These are phyloP conservation scores for Acromyrmex charruanus DNA, from an alignment of 1,140 invertebrate genomes.

Conservation along the genomic window DNA sequence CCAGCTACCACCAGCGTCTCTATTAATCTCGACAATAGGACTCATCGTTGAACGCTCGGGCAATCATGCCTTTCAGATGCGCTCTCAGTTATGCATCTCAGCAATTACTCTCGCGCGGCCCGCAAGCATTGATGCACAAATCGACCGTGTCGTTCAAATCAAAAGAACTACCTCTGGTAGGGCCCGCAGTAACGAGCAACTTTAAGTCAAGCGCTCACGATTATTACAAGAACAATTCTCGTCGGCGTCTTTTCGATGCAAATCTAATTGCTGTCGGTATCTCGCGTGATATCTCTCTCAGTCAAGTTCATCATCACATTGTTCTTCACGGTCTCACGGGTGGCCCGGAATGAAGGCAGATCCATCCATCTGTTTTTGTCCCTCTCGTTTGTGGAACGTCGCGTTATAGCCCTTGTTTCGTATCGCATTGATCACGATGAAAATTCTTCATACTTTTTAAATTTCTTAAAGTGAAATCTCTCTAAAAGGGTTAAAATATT, in stretches of 20 bases:
- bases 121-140: conserved; percentile 48
- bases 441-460: neutral
- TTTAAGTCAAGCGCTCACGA: conserved; percentile 47
- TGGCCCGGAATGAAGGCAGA: neutral
- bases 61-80: conserved; percentile 57
- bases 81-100: conserved; percentile 57
- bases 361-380: neutral
- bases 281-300: conserved; percentile 41
- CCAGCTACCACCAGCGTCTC: conserved; percentile 38
- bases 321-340: conserved; percentile 13
- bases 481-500: too few relatives aligned
- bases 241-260: conserved; percentile 42
- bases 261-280: conserved; percentile 48
- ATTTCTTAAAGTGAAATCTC: too few relatives aligned
- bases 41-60: conserved; percentile 37
- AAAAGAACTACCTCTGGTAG: conserved; percentile 40
- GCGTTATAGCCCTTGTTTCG: neutral
- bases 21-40: conserved; percentile 59
- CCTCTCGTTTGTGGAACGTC: neutral
- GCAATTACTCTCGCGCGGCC: conserved; percentile 53
- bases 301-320: conserved; percentile 35
- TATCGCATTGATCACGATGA: neutral
- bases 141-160: conserved; percentile 51
- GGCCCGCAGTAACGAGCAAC: conserved; percentile 45
- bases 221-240: conserved; percentile 53